Base-by-base conservation (phyloP, 1,140 invertebrate species). In the Drosophila pruinosa region DNA sequence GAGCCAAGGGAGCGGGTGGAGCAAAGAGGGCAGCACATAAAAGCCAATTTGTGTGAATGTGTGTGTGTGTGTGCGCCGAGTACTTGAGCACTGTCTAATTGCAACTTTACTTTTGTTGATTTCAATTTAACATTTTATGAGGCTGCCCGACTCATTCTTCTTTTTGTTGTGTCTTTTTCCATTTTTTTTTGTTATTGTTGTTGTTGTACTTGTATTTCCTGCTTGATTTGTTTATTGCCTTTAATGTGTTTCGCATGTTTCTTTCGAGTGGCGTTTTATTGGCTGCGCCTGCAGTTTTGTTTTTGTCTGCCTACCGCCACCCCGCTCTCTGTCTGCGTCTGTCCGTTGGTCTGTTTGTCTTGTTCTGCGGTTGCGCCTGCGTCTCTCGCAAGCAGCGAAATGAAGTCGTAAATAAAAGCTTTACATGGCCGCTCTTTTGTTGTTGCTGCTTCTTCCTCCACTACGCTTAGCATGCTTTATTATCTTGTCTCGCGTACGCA, bases 371-470 rank as follows among this genome's bases (percentile, higher is more conserved):
- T 22, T 24, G 47, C 65, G 45, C 36, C 48, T 69, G 65, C 48
- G 57, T 67, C 43, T 15, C 50, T 47, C 8, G 53, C 41, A 34
- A 52, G 56, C 65, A 69, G 50, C 41, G 50, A 67, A 69, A 68
- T 72, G 41, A 53, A 73, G 71, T 73, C 71, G 71, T 73, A 73
- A 73, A 73, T 70, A 73, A 73, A 73, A 70, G 71, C 56, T 62
- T 57, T 67, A 65, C 65, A 69, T 48, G 48, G 41, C 38, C 41
- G 28, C 56, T 70, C 36, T 36, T 38, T 45, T 58, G 36, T 38
- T 72, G 45, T 24, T 61, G 47, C 24, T 53, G 45, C 41, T 31
- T 52, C 53, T 39, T 24, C 36, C 36, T 17, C 14, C 31, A 34
- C 10, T 12, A 34, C 31, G 52, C 53, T 43, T 63, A 10, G 28